Percentiles rank a stretch among this genome's conserved stretches.
phyloP scores from a whole-genome alignment of 2,888 invertebrate species.

The Drosophila neonasuta region DNA sequence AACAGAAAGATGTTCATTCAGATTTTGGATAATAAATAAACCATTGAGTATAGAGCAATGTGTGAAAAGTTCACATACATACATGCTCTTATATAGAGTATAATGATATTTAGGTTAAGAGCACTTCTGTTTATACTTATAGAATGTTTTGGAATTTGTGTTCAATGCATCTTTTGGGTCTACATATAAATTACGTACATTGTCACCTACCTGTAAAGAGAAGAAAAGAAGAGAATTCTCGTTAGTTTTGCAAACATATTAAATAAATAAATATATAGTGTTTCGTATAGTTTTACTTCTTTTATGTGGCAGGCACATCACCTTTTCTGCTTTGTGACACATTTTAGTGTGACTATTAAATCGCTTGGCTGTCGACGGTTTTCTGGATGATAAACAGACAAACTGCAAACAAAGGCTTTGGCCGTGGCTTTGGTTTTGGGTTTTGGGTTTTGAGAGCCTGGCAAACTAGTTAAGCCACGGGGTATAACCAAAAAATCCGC shows the following conservation, averaged over 20 bases:
- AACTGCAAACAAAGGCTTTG: slow-evolving; percentile 43
- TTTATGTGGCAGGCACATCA: background rate
- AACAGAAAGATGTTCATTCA: slow-evolving; percentile 12
- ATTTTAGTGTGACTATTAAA: slow-evolving; percentile 35
- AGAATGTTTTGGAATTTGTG: background rate
- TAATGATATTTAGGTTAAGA: slow-evolving; percentile 10
- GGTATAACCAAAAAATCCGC: slow-evolving; percentile 43
- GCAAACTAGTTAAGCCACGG: slow-evolving; percentile 57
- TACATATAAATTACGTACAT: slow-evolving; percentile 75
- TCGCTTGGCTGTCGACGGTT: slow-evolving; percentile 35
- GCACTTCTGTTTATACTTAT: slow-evolving; percentile 24
- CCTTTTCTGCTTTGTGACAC: background rate
- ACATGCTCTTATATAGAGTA: slow-evolving; percentile 4
- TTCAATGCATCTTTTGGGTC: background rate
- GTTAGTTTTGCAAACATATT: background rate
- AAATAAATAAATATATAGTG: background rate
- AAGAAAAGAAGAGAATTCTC: slow-evolving; percentile 37
- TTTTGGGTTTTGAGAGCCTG: slow-evolving; percentile 17
- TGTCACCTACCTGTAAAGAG: slow-evolving; percentile 82
- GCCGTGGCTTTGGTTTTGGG: slow-evolving; percentile 14
- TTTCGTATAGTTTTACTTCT: no score
- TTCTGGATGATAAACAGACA: slow-evolving; percentile 20
- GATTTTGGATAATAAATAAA: slow-evolving; percentile 45
- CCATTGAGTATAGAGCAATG: slow-evolving; percentile 37
- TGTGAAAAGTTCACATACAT: slow-evolving; percentile 38